These are phyloP conservation scores for Episyrphus balteatus DNA, from an alignment of 1,140 invertebrate genomes.

Conservation along the genomic window DNA sequence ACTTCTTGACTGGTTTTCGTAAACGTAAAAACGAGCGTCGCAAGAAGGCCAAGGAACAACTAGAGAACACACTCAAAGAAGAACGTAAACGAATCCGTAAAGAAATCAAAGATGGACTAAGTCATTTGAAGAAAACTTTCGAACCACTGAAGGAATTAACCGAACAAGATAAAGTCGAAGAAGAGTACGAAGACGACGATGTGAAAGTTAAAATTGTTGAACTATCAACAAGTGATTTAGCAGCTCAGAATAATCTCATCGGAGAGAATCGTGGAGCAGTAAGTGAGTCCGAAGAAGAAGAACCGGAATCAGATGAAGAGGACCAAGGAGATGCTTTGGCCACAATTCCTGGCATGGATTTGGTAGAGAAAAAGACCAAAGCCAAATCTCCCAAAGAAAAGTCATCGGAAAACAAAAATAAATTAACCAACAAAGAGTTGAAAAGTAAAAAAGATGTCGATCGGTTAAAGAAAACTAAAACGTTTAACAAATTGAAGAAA, in stretches of 20 bases:
- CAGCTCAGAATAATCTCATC: conserved; percentile 54
- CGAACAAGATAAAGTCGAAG: conserved; percentile 52
- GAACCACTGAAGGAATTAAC: conserved; percentile 53
- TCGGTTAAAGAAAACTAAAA: conserved; percentile 51
- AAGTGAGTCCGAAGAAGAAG: conserved; percentile 38
- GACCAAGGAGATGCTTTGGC: conserved; percentile 29
- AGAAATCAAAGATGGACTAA: conserved; percentile 48
- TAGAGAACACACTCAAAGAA: conserved; percentile 57
- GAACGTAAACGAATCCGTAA: conserved; percentile 60
- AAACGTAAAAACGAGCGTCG: conserved; percentile 62
- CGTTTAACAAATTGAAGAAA: conserved; percentile 54
- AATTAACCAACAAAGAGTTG: conserved; percentile 17
- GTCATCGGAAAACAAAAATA: conserved; percentile 12
- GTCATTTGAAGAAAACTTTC: conserved; percentile 42
- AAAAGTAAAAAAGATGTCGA: conserved; percentile 53
- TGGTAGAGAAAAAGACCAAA: conserved; percentile 29
- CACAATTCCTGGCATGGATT: conserved; percentile 47
- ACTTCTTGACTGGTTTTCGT: conserved; percentile 64
- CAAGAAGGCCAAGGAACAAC: conserved; percentile 55
- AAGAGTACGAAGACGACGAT: conserved; percentile 56
- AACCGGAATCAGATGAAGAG: conserved; percentile 35
- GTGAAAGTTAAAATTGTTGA: conserved; percentile 65
- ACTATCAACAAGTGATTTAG: conserved; percentile 51
- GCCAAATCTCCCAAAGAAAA: conserved; percentile 1
- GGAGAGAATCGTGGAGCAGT: conserved; percentile 50